These are phyloP conservation scores for Onchidella celtica DNA, from an alignment of 2,888 invertebrate species.

Conservation along the genomic window DNA sequence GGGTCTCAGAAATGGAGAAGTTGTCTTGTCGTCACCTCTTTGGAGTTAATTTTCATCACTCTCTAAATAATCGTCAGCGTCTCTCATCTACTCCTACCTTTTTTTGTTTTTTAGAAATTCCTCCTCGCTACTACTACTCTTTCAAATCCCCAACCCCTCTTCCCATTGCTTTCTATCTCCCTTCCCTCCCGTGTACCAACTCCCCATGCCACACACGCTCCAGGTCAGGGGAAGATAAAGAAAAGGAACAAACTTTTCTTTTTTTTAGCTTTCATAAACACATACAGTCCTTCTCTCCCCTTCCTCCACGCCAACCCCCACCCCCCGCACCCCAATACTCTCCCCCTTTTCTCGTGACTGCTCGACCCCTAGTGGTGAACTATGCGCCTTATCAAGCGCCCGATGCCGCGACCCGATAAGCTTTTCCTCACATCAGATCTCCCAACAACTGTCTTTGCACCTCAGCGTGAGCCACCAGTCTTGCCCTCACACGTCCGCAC, in stretches of 20 bases:
- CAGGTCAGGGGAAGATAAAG: too few relatives aligned
- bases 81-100: too few relatives aligned
- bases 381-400: slow-evolving; percentile 22
- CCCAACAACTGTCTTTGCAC: slow-evolving; percentile 31
- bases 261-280: not conserved
- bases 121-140: too few relatives aligned
- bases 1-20: too few relatives aligned
- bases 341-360: not conserved
- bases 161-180: not conserved
- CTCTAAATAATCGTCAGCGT: too few relatives aligned
- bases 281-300: not conserved
- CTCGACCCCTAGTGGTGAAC: slow-evolving; percentile 23
- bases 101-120: too few relatives aligned
- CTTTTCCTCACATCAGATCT: not conserved
- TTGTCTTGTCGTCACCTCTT: too few relatives aligned
- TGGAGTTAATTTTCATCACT: too few relatives aligned
- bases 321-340: not conserved
- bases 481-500: not conserved
- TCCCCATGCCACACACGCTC: not conserved
- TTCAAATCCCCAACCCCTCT: not conserved
- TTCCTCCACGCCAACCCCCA: not conserved
- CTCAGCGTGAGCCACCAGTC: slow-evolving; percentile 18
- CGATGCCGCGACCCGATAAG: slow-evolving; percentile 32
- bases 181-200: not conserved
- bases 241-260: not conserved